A percentile compares a stretch with the other conserved stretches of the same genome.
Conservation (phyloP, 2,888 invertebrate species). For the Philonicus albiceps region DNA sequence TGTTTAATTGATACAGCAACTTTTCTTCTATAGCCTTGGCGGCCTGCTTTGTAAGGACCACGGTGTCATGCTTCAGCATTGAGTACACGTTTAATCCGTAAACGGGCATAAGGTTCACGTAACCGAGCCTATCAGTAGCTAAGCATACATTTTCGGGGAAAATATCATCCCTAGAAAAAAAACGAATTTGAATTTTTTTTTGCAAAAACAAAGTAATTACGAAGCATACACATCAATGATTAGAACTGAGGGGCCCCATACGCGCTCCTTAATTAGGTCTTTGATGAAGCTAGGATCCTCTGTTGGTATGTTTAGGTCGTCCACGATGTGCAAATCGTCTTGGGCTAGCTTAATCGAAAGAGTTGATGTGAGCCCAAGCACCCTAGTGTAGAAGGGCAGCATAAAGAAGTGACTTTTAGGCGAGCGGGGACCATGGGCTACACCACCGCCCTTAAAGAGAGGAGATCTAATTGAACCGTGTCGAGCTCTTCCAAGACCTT, state of each 20-base stretch:
- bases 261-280: constrained; percentile 81
- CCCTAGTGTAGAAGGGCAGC: constrained; percentile 80
- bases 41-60: constrained; percentile 86
- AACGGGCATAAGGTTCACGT: constrained; percentile 93
- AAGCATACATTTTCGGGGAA: constrained; percentile 88
- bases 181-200: constrained; percentile 30
- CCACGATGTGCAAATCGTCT: constrained; percentile 92
- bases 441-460: constrained; percentile 82
- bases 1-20: constrained; percentile 74
- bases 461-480: constrained; percentile 94
- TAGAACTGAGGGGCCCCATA: constrained; percentile 96
- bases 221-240: constrained; percentile 84
- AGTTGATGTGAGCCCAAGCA: constrained; percentile 82
- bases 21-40: constrained; percentile 84
- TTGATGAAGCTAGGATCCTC: constrained; percentile 80
- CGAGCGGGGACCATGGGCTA: constrained; percentile 89
- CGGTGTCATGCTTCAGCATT: constrained; percentile 94
- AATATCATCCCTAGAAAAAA: constrained; percentile 75
- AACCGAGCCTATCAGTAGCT: constrained; percentile 79
- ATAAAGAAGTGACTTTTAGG: constrained; percentile 93
- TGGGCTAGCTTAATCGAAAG: constrained; percentile 93
- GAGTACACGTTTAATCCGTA: constrained; percentile 96
- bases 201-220: not conserved
- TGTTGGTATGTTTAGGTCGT: constrained; percentile 84
- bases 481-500: constrained; percentile 87